phyloP scores from a whole-genome alignment of 2,113 vertebrate species.

The Clarias macrocephalus region DNA sequence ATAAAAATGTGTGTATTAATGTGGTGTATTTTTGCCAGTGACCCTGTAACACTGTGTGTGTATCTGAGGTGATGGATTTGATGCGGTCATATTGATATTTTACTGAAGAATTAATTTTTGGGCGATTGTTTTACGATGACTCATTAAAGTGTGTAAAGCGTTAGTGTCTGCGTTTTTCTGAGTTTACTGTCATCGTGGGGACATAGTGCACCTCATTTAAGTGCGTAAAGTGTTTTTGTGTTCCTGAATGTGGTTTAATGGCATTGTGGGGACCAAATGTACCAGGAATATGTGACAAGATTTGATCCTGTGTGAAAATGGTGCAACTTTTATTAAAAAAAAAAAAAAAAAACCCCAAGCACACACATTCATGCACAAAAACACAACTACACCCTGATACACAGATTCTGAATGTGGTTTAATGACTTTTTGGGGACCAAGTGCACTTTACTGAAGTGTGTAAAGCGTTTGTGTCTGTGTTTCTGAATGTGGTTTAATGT shows the following conservation, averaged over 20 bases:
- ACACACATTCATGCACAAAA: no score
- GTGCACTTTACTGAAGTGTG: constrained; percentile 7
- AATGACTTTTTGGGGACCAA: not conserved
- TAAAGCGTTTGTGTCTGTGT: not conserved
- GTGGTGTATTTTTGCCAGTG: constrained; percentile 59
- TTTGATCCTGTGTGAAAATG: no score
- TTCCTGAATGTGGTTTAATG: not conserved
- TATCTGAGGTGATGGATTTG: constrained; percentile 47
- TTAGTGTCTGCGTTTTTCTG: not conserved
- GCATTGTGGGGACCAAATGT: no score
- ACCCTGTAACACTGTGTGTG: constrained; percentile 52
- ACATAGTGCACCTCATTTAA: constrained; percentile 3
- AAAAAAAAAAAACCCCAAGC: no score
- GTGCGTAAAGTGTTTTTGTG: not conserved
- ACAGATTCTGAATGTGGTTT: not conserved
- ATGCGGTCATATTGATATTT: constrained; percentile 42
- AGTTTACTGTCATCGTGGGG: not conserved
- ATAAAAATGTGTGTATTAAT: constrained; percentile 53
- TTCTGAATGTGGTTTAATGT: not conserved
- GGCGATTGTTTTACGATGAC: constrained; percentile 22
- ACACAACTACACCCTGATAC: no score
- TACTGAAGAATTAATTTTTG: constrained; percentile 36
- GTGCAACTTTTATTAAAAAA: no score
- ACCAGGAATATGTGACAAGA: no score
- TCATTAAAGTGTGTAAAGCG: constrained; percentile 17